A percentile compares a stretch with the other conserved stretches of the same genome.
Evolutionary conservation across 2,888 invertebrate species (phyloP).

Genomic region (Drosophila macrospina): DNA sequence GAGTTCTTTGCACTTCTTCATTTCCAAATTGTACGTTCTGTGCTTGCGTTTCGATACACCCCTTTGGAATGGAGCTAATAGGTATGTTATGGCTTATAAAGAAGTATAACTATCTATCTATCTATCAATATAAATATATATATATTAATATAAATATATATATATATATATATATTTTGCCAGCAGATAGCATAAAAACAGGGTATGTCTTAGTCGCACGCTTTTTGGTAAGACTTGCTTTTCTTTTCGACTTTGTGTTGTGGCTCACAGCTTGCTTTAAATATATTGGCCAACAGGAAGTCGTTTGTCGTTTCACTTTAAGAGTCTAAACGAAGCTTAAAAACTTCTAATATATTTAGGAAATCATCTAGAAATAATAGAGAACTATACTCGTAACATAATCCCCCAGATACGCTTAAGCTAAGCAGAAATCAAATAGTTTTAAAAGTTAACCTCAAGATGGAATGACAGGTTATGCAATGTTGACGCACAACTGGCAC

Average conservation of each 20-base stretch:
- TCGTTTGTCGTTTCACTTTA: slow-evolving; percentile 21
- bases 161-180: neutral
- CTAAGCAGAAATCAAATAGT: neutral
- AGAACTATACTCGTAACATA: neutral
- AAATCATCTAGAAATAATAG: neutral
- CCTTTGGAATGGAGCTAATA: neutral
- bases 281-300: slow-evolving; percentile 47
- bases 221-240: neutral
- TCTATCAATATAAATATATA: neutral
- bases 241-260: slow-evolving; percentile 10
- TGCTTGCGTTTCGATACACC: slow-evolving; percentile 23
- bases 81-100: neutral
- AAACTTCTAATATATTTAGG: neutral
- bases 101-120: neutral
- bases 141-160: too few relatives aligned
- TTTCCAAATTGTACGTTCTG: slow-evolving; percentile 35
- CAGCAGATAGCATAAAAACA: too few relatives aligned
- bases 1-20: slow-evolving; percentile 78
- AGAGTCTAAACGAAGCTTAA: neutral
- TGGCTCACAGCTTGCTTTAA: slow-evolving; percentile 15
- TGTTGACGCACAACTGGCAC: slow-evolving; percentile 3
- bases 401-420: neutral
- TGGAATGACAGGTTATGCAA: too few relatives aligned
- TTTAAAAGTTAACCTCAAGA: neutral
- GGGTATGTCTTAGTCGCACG: neutral